Evolutionary conservation across 2,888 invertebrate genomes (phyloP).

Genomic region (Anarsia innoxiella): DNA sequence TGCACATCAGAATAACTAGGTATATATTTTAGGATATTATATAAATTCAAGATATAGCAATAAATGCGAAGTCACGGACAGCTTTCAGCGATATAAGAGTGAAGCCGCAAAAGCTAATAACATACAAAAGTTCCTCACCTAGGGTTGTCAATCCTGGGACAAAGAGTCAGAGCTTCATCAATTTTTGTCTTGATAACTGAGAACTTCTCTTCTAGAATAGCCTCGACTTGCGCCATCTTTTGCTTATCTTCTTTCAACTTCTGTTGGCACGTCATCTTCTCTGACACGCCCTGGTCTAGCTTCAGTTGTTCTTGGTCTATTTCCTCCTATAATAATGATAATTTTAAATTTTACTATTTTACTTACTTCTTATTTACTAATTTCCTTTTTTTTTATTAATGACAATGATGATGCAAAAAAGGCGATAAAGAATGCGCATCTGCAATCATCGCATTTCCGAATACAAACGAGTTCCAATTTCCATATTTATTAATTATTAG

Average conservation of each 20-base stretch:
- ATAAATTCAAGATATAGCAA: no score
- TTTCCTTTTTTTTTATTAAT: no score
- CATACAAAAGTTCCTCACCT: conserved; percentile 42
- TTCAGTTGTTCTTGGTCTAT: conserved; percentile 60
- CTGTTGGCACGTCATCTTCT: conserved; percentile 35
- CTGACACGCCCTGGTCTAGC: conserved; percentile 45
- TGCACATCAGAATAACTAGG: background rate
- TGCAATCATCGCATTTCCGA: no score
- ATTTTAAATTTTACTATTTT: no score
- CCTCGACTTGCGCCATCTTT: conserved; percentile 48
- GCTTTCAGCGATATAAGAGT: no score
- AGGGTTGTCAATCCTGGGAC: conserved; percentile 60
- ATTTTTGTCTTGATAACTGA: conserved; percentile 36
- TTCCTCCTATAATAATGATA: conserved; percentile 55
- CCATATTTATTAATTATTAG: no score
- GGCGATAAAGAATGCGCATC: background rate
- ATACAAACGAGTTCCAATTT: no score
- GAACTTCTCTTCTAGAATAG: conserved; percentile 47
- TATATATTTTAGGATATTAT: no score
- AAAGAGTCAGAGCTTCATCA: conserved; percentile 54
- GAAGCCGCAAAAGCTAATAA: no score
- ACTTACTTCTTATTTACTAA: no score
- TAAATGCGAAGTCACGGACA: no score
- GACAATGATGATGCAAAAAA: background rate
- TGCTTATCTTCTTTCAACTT: conserved; percentile 55